A percentile compares a stretch with the other conserved stretches of the same genome.
Conservation (phyloP, 2,797 vertebrate genomes). For the Hirundo rustica region DNA sequence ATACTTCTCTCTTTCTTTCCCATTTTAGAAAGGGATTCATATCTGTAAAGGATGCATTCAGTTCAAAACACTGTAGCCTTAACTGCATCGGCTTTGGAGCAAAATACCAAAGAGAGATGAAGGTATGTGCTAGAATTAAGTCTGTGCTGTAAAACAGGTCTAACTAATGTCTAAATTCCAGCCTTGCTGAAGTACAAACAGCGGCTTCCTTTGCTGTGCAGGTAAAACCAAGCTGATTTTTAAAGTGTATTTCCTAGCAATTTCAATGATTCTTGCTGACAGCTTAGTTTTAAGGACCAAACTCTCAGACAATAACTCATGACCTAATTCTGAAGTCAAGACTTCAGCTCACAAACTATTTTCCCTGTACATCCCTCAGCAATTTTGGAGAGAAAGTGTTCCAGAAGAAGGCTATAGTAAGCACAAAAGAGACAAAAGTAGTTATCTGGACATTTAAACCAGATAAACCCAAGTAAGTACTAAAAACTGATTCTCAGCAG, state of each 20-base stretch:
- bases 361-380: background rate
- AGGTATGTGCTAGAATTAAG: background rate
- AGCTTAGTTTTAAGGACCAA: background rate
- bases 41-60: background rate
- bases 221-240: background rate
- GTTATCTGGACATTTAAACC: background rate
- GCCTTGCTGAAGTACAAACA: background rate
- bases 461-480: background rate
- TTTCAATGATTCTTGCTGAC: constrained; percentile 31
- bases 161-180: background rate
- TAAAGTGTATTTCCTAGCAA: background rate
- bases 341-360: background rate
- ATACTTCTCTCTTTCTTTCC: background rate
- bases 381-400: background rate
- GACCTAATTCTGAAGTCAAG: constrained; percentile 28
- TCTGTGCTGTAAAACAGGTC: background rate
- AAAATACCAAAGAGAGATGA: background rate
- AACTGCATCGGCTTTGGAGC: background rate
- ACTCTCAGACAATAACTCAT: background rate
- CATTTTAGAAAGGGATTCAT: constrained; percentile 2
- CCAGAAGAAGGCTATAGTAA: background rate
- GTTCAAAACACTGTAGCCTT: background rate
- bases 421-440: background rate
- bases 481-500: background rate
- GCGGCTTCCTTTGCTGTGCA: background rate